Evolutionary conservation across 2,888 invertebrate genomes (phyloP).

Genomic region (Laspeyria flexula): DNA sequence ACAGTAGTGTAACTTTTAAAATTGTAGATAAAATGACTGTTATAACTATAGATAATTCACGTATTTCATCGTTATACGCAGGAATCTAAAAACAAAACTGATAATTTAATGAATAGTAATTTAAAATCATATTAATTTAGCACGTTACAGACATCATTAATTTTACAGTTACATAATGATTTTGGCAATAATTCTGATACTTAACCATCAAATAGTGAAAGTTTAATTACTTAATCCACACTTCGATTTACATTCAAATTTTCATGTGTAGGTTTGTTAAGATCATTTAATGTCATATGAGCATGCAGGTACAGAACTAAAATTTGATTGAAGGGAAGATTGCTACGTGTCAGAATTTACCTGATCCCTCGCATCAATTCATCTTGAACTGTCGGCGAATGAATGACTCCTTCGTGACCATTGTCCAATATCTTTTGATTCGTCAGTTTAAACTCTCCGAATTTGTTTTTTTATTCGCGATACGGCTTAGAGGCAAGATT

Average conservation of each 20-base stretch:
- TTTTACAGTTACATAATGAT: too few relatives aligned
- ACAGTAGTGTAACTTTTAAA: slow-evolving; percentile 33
- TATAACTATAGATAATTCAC: not conserved
- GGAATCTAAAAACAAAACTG: too few relatives aligned
- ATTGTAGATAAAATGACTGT: slow-evolving; percentile 6
- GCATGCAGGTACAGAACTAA: slow-evolving; percentile 37
- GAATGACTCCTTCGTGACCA: slow-evolving; percentile 78
- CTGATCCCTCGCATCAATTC: slow-evolving; percentile 75
- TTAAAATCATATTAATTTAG: too few relatives aligned
- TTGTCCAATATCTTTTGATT: slow-evolving; percentile 84
- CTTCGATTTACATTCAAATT: not conserved
- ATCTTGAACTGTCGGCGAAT: slow-evolving; percentile 58
- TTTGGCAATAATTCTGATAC: too few relatives aligned
- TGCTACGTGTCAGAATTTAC: slow-evolving; percentile 75
- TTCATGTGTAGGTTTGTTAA: not conserved
- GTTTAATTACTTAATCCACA: not conserved
- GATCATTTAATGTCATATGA: slow-evolving; percentile 7
- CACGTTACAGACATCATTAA: too few relatives aligned
- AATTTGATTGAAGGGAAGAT: slow-evolving; percentile 69
- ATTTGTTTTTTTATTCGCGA: slow-evolving; percentile 63
- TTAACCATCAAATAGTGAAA: too few relatives aligned
- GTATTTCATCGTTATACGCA: too few relatives aligned
- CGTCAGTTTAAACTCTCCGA: slow-evolving; percentile 59
- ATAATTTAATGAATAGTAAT: too few relatives aligned
- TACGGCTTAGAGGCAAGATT: slow-evolving; percentile 66